Percentiles rank a stretch among this genome's conserved stretches.
These are phyloP conservation scores for Caenorhabditis afra DNA, from an alignment of 2,888 invertebrate species.

Conservation along the genomic window DNA sequence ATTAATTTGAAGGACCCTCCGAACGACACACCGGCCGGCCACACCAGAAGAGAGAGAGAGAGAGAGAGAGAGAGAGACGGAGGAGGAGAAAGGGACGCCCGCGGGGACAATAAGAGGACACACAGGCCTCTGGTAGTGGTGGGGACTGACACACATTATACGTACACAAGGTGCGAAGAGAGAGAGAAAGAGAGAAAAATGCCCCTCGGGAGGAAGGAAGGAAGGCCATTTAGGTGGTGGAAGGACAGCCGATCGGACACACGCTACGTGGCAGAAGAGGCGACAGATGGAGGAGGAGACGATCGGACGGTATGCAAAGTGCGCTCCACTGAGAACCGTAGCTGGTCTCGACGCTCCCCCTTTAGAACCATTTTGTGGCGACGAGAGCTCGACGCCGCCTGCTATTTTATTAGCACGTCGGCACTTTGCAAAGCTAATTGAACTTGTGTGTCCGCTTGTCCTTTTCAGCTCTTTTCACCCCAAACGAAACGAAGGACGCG, in stretches of 20 bases:
- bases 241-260: neutral
- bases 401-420: neutral
- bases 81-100: neutral
- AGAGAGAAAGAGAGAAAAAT: constrained; percentile 18
- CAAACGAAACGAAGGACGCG: too few relatives aligned
- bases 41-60: neutral
- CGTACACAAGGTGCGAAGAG: constrained; percentile 52
- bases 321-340: too few relatives aligned
- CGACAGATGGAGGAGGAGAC: neutral
- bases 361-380: too few relatives aligned
- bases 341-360: too few relatives aligned
- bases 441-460: too few relatives aligned
- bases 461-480: too few relatives aligned
- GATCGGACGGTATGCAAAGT: too few relatives aligned
- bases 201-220: neutral
- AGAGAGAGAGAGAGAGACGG: neutral
- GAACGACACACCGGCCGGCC: constrained; percentile 10
- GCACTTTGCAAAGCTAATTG: neutral
- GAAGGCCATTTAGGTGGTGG: neutral
- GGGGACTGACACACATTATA: constrained; percentile 47
- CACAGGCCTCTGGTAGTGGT: constrained; percentile 1
- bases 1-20: constrained; percentile 2
- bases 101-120: constrained; percentile 45
- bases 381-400: too few relatives aligned
- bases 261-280: neutral